Evolutionary conservation across 1,140 invertebrate species (phyloP).

Genomic region (Drosophila pandora): DNA sequence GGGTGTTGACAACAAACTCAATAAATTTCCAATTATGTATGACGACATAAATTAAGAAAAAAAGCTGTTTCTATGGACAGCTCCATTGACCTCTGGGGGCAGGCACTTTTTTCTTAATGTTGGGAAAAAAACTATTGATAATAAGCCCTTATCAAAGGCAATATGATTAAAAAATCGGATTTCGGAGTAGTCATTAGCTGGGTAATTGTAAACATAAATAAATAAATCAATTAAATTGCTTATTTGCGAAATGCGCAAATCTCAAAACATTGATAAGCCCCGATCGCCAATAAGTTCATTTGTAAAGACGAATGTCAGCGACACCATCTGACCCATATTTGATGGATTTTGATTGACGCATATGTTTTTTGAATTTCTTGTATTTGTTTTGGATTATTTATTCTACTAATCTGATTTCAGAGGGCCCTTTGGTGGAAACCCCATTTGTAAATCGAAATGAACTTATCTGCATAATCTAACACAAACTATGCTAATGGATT

Average conservation of each 20-base stretch:
- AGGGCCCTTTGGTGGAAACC: background rate
- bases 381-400: constrained; percentile 5
- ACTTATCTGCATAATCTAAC: constrained; percentile 36
- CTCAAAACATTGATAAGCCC: constrained; percentile 31
- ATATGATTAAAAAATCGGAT: background rate
- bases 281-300: constrained; percentile 12
- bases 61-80: constrained; percentile 37
- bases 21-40: constrained; percentile 75
- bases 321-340: constrained; percentile 20
- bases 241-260: constrained; percentile 33
- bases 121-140: constrained; percentile 18
- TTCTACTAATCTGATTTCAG: background rate
- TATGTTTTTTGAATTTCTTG: background rate
- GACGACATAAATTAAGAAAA: constrained; percentile 53
- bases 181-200: constrained; percentile 23
- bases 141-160: constrained; percentile 15
- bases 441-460: constrained; percentile 11
- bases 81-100: constrained; percentile 58
- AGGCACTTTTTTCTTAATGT: constrained; percentile 18
- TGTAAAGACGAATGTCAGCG: constrained; percentile 1
- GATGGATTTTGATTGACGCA: constrained; percentile 6
- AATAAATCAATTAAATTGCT: constrained; percentile 32
- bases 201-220: constrained; percentile 2
- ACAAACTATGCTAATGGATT: constrained; percentile 37
- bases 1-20: constrained; percentile 62